A percentile compares a stretch with the other conserved stretches of the same genome.
These are phyloP conservation scores for Hippocampus mohnikei DNA, from an alignment of 2,113 vertebrate genomes.

Conservation along the genomic window DNA sequence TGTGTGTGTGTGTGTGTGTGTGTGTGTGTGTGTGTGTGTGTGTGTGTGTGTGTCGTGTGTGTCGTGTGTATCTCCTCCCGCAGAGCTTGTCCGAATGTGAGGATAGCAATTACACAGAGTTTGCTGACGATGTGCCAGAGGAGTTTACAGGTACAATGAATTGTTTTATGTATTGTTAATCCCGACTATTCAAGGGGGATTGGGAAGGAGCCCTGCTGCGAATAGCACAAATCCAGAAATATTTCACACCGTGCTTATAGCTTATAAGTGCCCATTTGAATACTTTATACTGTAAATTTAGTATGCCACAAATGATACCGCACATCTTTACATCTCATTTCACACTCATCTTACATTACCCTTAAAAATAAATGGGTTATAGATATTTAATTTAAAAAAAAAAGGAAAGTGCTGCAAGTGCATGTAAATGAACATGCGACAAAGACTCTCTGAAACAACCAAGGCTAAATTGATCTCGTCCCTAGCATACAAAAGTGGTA, in stretches of 20 bases:
- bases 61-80: conserved; percentile 23
- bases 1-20: conserved; percentile 32
- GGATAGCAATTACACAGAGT: conserved; percentile 64
- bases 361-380: no score
- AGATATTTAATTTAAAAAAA: no score
- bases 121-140: conserved; percentile 37
- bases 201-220: background rate
- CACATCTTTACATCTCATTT: no score
- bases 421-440: no score
- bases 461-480: no score
- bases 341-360: no score
- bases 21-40: conserved; percentile 38
- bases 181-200: background rate
- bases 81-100: conserved; percentile 73
- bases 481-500: no score
- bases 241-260: no score
- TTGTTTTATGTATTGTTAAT: background rate
- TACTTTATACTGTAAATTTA: background rate
- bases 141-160: conserved; percentile 57
- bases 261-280: no score
- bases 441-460: no score
- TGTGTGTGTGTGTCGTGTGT: conserved; percentile 31
- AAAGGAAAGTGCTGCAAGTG: no score
- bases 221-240: no score
- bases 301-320: background rate